These are phyloP conservation scores for Diachasma alloeum DNA, from an alignment of 1,140 invertebrate genomes.

Conservation along the genomic window DNA sequence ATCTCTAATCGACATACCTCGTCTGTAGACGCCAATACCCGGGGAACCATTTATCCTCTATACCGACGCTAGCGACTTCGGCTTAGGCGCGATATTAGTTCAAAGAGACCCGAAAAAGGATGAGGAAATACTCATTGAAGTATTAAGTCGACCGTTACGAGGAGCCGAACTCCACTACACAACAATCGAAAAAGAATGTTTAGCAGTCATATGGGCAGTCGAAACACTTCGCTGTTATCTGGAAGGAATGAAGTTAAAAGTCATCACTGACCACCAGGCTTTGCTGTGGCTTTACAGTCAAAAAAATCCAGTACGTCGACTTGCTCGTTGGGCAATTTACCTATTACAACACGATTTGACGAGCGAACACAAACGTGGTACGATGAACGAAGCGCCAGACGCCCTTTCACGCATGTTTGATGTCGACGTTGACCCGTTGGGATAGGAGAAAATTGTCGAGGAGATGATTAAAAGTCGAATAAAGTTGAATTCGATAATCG, in stretches of 20 bases:
- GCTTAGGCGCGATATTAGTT: slow-evolving; percentile 36
- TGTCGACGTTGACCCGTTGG: slow-evolving; percentile 12
- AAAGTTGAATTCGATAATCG: slow-evolving; percentile 7
- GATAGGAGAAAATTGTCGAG: slow-evolving; percentile 4
- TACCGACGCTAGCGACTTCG: neutral
- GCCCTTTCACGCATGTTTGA: slow-evolving; percentile 22
- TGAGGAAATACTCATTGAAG: slow-evolving; percentile 48
- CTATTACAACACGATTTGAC: slow-evolving; percentile 36
- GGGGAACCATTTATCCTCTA: too few species aligned
- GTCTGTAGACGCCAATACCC: neutral
- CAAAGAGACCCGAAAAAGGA: slow-evolving; percentile 30
- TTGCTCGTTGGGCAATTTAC: too few species aligned
- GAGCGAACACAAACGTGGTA: slow-evolving; percentile 38
- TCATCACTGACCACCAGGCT: slow-evolving; percentile 62
- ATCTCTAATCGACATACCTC: neutral
- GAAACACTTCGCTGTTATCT: slow-evolving; percentile 59
- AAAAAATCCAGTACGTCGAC: slow-evolving; percentile 52
- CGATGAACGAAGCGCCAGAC: slow-evolving; percentile 32
- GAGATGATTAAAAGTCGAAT: slow-evolving; percentile 11
- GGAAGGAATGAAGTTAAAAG: slow-evolving; percentile 53
- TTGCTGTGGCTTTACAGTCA: slow-evolving; percentile 58
- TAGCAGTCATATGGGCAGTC: slow-evolving; percentile 59
- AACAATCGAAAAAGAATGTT: too few species aligned
- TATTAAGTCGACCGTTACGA: slow-evolving; percentile 51
- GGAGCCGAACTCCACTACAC: too few species aligned